Conservation (phyloP, 2,797 vertebrate genomes). For the Agapornis canus region DNA sequence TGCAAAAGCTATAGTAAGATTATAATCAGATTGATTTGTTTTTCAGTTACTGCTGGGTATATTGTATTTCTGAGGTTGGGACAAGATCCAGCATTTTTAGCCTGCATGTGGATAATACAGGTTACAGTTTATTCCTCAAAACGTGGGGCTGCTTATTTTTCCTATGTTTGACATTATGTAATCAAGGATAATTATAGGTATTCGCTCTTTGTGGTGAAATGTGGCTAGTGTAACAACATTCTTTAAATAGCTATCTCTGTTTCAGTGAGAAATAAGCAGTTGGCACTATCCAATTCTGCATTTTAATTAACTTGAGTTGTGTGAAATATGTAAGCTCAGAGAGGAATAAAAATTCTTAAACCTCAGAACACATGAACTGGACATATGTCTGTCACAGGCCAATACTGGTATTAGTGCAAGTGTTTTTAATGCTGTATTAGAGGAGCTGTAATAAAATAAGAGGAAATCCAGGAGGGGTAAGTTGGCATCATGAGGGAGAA, state of each 20-base stretch:
- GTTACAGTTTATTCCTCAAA: constrained; percentile 20
- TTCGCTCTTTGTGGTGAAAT: not conserved
- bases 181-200: not conserved
- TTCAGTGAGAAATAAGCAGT: not conserved
- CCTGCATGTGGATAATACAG: not conserved
- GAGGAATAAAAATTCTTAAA: not conserved
- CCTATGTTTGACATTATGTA: not conserved
- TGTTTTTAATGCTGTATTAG: not conserved
- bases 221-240: not conserved
- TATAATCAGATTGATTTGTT: constrained; percentile 23
- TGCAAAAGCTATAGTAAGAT: constrained; percentile 2
- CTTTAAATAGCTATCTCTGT: not conserved
- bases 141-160: not conserved
- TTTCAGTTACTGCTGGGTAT: not conserved
- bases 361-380: not conserved
- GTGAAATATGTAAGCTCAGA: not conserved
- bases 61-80: constrained; percentile 22
- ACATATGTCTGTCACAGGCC: not conserved
- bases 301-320: constrained; percentile 3
- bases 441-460: not conserved
- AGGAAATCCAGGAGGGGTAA: not conserved
- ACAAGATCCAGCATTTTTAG: constrained; percentile 14
- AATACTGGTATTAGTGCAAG: not conserved
- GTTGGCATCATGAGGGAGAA: not conserved
- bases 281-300: not conserved